Evolutionary conservation across 2,113 vertebrate species (phyloP).

Genomic region (Paramormyrops kingsleyae): DNA sequence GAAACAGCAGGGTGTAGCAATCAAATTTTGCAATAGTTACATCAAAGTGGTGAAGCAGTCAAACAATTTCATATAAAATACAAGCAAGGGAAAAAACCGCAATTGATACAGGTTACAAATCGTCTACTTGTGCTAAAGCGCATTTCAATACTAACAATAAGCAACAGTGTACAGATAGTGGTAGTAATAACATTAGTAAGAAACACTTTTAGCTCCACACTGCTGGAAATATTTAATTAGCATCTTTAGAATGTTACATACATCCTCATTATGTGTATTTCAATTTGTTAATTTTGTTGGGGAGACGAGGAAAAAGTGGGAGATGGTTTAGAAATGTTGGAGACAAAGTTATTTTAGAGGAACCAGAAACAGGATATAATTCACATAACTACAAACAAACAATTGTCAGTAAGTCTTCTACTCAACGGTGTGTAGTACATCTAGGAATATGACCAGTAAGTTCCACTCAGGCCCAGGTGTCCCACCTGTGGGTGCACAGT

Average conservation of each 20-base stretch:
- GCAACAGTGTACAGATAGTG: conserved; percentile 64
- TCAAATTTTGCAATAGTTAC: conserved; percentile 33
- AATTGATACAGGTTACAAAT: conserved; percentile 64
- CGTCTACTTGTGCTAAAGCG: conserved; percentile 69
- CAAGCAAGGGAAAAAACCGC: conserved; percentile 61
- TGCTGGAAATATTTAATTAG: conserved; percentile 47
- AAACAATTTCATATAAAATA: conserved; percentile 65
- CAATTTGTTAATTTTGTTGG: conserved; percentile 62
- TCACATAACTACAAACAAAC: neutral
- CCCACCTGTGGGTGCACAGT: neutral
- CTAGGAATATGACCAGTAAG: neutral
- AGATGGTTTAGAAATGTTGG: conserved; percentile 48
- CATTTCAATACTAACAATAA: conserved; percentile 68
- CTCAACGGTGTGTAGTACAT: neutral
- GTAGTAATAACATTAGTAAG: conserved; percentile 62
- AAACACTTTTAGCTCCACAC: conserved; percentile 50
- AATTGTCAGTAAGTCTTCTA: neutral
- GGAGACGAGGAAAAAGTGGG: conserved; percentile 48
- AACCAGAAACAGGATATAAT: neutral
- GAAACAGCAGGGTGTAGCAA: conserved; percentile 4
- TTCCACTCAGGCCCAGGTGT: neutral
- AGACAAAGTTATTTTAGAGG: conserved; percentile 31
- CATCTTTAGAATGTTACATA: conserved; percentile 64
- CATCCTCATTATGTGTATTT: conserved; percentile 66
- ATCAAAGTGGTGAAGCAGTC: conserved; percentile 62